Conservation (phyloP, 2,113 vertebrate genomes). For the Xenopus tropicalis region DNA sequence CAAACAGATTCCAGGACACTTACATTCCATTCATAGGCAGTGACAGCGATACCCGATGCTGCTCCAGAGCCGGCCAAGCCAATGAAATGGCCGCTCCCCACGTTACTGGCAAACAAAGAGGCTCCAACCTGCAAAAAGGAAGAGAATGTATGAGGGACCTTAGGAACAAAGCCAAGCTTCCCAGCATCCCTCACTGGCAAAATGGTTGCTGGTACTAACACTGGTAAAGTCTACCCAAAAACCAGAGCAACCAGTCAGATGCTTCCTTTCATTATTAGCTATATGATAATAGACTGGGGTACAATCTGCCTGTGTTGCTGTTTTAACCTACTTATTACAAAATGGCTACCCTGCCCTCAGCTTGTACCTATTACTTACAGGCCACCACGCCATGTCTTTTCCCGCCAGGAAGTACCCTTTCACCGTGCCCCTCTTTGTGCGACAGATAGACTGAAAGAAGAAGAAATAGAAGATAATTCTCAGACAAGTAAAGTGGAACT, state of each 20-base stretch:
- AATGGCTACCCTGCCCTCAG: too few relatives aligned
- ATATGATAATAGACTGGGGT: too few relatives aligned
- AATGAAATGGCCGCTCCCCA: conserved; percentile 94
- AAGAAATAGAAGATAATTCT: background rate
- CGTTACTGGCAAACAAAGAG: conserved; percentile 94
- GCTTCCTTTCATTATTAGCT: too few relatives aligned
- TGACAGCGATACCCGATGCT: conserved; percentile 77
- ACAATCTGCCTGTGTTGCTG: too few relatives aligned
- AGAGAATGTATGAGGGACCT: background rate
- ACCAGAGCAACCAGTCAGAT: too few relatives aligned
- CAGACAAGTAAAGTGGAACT: too few relatives aligned
- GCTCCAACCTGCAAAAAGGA: conserved; percentile 76
- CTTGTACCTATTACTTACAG: conserved; percentile 69
- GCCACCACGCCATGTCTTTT: conserved; percentile 95
- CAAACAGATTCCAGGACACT: conserved; percentile 47
- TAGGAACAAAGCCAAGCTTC: background rate
- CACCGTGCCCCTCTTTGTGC: conserved; percentile 87
- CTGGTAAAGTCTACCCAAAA: too few relatives aligned
- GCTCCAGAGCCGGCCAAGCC: conserved; percentile 92
- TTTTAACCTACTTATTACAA: too few relatives aligned
- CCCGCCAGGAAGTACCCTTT: conserved; percentile 94
- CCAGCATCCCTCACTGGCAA: background rate
- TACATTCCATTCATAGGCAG: conserved; percentile 91
- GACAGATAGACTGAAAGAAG: conserved; percentile 84
- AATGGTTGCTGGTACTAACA: background rate